Conservation (phyloP, 2,113 vertebrate species). For the Chelonoidis abingdonii region DNA sequence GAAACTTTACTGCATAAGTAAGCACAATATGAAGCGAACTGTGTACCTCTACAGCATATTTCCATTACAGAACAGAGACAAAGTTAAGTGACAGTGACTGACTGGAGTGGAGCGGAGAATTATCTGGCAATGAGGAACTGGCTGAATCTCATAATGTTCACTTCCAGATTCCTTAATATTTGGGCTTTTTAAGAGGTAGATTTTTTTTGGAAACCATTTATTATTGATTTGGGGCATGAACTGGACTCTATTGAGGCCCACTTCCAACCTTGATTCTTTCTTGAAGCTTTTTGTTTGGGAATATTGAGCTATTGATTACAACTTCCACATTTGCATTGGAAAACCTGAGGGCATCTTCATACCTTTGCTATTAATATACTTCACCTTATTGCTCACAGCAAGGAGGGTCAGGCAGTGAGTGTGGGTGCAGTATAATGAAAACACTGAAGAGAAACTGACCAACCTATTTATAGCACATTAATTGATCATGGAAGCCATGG, state of each 20-base stretch:
- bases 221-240: slow-evolving; percentile 9
- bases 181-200: not conserved
- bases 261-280: not conserved
- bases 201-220: not conserved
- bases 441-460: slow-evolving; percentile 50
- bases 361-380: slow-evolving; percentile 2
- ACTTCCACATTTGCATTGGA: slow-evolving; percentile 25
- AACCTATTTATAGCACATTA: slow-evolving; percentile 63
- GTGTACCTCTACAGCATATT: not conserved
- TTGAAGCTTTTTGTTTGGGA: slow-evolving; percentile 41
- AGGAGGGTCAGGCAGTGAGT: slow-evolving; percentile 34
- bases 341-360: slow-evolving; percentile 12
- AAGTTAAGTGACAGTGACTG: not conserved
- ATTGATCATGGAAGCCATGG: slow-evolving; percentile 71
- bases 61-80: not conserved
- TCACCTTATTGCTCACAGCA: slow-evolving; percentile 25
- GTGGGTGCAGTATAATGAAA: slow-evolving; percentile 59
- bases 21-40: not conserved
- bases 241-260: not conserved
- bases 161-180: slow-evolving; percentile 10
- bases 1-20: not conserved
- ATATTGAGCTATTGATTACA: slow-evolving; percentile 53
- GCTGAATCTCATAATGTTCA: not conserved
- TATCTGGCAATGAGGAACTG: not conserved
- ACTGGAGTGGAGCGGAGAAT: not conserved